These are phyloP conservation scores for Atopsyche davidsoni DNA, from an alignment of 1,140 invertebrate species.

Conservation along the genomic window DNA sequence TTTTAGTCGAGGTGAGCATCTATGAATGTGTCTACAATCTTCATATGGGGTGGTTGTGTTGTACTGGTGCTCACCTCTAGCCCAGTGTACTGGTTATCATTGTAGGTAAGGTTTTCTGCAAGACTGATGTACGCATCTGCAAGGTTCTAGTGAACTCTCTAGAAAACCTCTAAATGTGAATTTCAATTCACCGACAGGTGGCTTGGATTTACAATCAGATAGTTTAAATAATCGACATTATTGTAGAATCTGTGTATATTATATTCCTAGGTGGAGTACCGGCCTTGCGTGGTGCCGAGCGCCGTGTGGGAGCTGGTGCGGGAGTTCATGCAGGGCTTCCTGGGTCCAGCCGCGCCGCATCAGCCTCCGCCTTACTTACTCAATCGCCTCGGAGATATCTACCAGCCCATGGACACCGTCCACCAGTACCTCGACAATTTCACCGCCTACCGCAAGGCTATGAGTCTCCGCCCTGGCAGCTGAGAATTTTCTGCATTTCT, in stretches of 20 bases:
- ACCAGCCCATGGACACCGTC: conserved; percentile 85
- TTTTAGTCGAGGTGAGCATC: conserved; percentile 78
- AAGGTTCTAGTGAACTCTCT: no score
- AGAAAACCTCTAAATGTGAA: no score
- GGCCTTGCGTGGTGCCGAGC: conserved; percentile 78
- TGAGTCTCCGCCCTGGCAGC: conserved; percentile 33
- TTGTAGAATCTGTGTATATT: no score
- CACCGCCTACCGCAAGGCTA: conserved; percentile 73
- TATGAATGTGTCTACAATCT: conserved; percentile 8
- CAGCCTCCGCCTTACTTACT: conserved; percentile 58
- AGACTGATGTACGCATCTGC: no score
- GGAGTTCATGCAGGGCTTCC: conserved; percentile 87
- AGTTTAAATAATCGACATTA: no score
- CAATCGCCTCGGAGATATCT: conserved; percentile 78
- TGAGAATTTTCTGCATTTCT: no score
- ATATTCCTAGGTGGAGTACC: conserved; percentile 75
- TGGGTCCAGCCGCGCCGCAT: conserved; percentile 66
- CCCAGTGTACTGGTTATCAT: no score
- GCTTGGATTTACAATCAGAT: no score
- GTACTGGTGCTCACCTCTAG: no score
- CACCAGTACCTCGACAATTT: conserved; percentile 95
- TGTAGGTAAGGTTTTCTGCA: no score
- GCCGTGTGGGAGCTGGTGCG: conserved; percentile 88
- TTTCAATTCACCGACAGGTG: no score
- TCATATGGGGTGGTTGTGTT: no score